Base-by-base conservation (phyloP, 2,888 invertebrate species). In the Diadromus collaris region DNA sequence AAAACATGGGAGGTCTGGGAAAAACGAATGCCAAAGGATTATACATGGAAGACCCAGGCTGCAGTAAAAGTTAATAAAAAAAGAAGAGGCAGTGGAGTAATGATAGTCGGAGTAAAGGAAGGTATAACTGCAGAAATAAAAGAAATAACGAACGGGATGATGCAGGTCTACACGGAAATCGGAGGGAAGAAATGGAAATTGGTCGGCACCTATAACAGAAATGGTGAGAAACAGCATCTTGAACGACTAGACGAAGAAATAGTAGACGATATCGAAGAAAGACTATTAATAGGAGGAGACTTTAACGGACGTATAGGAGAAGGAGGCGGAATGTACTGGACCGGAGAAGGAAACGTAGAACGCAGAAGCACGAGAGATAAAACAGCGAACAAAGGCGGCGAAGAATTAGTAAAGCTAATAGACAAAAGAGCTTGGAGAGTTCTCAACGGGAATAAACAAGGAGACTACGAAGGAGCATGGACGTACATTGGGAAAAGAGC, bases 381-480 rank as follows among this genome's bases (percentile, higher is more conserved):
- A 29, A 5, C 4, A 27, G 56, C 13, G 27, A 56, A 56, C 6
- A 13, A 1, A 3, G 29, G 34, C 7, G 60, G 60, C 7, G 24
- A 6, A 7, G 6, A 9, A 34, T 9, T 60, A 6, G 6, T 34
- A 6, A n/a, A 64, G 27, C 13, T 48, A 27, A 13, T 65, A 9
- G 54, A 65, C 19, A 34, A 51, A n/a, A 56, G n/a, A 65, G 65
- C 61, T 2, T 73, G 73, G 73, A 19, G 34, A 1, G 38, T 73
- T 2, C 9, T 73, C 10, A 73, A 65, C 44, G 65, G 73, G n/a
- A 19, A 46, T 32, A 38, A 44, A 19, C 9, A 24, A 13, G 64
- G 21, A 7, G 73, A 73, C 38, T 51, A 73, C 13, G 56, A 64
- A 13, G 65, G 65, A 21, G 24, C 54, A n/a, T 32, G 21, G n/a